These are phyloP conservation scores for Dissostichus mawsoni DNA, from an alignment of 2,113 vertebrate species.

Conservation along the genomic window DNA sequence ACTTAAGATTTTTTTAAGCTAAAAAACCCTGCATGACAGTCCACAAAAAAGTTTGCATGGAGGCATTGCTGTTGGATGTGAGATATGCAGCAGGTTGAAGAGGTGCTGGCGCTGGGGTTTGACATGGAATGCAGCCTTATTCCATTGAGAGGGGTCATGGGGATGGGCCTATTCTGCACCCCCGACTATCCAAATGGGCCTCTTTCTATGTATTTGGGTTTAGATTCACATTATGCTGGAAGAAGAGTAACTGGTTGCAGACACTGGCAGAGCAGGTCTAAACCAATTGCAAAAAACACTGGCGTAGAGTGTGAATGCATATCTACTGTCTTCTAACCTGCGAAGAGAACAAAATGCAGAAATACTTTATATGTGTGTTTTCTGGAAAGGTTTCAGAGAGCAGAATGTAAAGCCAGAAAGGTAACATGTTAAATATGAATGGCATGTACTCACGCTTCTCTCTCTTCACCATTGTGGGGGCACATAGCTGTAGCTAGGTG, in stretches of 20 bases:
- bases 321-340: slow-evolving; percentile 94
- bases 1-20: slow-evolving; percentile 87
- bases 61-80: slow-evolving; percentile 82
- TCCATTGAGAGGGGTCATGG: slow-evolving; percentile 84
- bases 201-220: slow-evolving; percentile 75
- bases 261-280: slow-evolving; percentile 88
- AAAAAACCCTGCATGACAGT: slow-evolving; percentile 96
- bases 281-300: slow-evolving; percentile 88
- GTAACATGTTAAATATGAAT: background rate
- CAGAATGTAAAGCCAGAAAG: background rate
- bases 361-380: background rate
- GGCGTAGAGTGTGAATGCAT: slow-evolving; percentile 93
- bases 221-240: slow-evolving; percentile 85
- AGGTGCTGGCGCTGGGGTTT: slow-evolving; percentile 80
- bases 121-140: slow-evolving; percentile 77
- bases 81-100: slow-evolving; percentile 89
- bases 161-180: slow-evolving; percentile 76
- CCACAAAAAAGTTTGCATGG: slow-evolving; percentile 85
- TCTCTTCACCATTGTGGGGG: slow-evolving; percentile 96
- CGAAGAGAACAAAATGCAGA: slow-evolving; percentile 13
- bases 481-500: slow-evolving; percentile 98
- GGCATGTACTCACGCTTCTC: slow-evolving; percentile 83
- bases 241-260: slow-evolving; percentile 90
- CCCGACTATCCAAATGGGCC: slow-evolving; percentile 57
- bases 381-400: background rate